Evolutionary conservation across 2,888 invertebrate species (phyloP).

Genomic region (Zygothrica quintamaculata): DNA sequence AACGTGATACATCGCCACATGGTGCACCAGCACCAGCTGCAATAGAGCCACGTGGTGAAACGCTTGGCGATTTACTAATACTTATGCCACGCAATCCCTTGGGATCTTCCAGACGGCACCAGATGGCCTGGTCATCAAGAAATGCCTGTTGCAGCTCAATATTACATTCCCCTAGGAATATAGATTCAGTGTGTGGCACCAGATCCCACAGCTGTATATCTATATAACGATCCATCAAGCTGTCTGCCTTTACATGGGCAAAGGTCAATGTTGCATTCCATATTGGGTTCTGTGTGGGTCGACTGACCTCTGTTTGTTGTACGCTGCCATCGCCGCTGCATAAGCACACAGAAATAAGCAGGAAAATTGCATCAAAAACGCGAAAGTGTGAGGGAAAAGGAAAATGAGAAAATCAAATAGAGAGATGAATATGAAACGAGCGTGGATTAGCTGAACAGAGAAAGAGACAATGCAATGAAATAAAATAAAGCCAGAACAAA

Average conservation of each 20-base stretch:
- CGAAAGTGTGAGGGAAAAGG: neutral
- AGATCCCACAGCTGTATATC: constrained; percentile 96
- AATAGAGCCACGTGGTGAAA: constrained; percentile 91
- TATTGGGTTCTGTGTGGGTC: constrained; percentile 94
- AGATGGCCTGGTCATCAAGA: constrained; percentile 93
- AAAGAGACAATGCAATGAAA: neutral
- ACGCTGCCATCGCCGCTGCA: constrained; percentile 90
- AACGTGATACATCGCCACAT: constrained; percentile 87
- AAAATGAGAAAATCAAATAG: too few species aligned
- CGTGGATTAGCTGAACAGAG: neutral
- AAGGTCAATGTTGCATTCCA: constrained; percentile 97
- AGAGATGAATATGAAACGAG: too few species aligned
- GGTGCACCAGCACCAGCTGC: constrained; percentile 86
- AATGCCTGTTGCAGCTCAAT: constrained; percentile 89
- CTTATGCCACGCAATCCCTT: constrained; percentile 86
- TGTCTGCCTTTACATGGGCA: constrained; percentile 91
- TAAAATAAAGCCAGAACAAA: neutral
- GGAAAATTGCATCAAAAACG: neutral
- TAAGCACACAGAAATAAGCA: neutral
- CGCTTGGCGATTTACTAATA: constrained; percentile 89
- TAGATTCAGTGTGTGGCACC: constrained; percentile 92
- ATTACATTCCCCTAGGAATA: constrained; percentile 92
- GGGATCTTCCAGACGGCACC: constrained; percentile 95
- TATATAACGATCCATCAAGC: constrained; percentile 91
- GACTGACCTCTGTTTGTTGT: constrained; percentile 93